Conservation (phyloP, 2,113 vertebrate genomes). For the Oreochromis spilurus region DNA sequence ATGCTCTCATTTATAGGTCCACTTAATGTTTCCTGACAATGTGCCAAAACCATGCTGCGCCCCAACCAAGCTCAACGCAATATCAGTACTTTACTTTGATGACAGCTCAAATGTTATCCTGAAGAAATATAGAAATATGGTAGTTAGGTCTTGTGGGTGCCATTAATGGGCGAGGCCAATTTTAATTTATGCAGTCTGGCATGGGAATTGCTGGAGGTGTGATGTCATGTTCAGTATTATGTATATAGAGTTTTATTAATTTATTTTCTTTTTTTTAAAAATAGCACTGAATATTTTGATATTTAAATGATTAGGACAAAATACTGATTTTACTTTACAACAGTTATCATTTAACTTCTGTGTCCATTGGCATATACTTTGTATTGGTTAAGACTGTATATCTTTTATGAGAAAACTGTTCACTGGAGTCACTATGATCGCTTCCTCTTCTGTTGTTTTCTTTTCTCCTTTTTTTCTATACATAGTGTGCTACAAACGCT, state of each 20-base stretch:
- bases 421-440: constrained; percentile 45
- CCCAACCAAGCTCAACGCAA: constrained; percentile 96
- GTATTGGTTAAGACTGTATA: constrained; percentile 6
- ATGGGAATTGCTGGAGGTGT: constrained; percentile 66
- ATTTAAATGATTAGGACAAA: constrained; percentile 57
- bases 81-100: constrained; percentile 99
- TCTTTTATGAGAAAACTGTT: constrained; percentile 30
- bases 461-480: background rate
- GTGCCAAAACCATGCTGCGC: constrained; percentile 98
- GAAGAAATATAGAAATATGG: constrained; percentile 99
- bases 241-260: constrained; percentile 94
- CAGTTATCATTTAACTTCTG: constrained; percentile 31
- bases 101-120: constrained; percentile 99
- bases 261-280: constrained; percentile 79
- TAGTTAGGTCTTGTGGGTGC: constrained; percentile 96
- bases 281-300: constrained; percentile 79
- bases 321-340: constrained; percentile 29
- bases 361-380: constrained; percentile 63
- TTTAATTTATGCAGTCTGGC: constrained; percentile 54
- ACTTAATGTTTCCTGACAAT: constrained; percentile 98
- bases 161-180: constrained; percentile 71
- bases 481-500: background rate
- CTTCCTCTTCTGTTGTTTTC: background rate
- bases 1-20: constrained; percentile 79
- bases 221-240: constrained; percentile 89